phyloP scores from a whole-genome alignment of 2,888 invertebrate genomes.

The Oligia strigilis region DNA sequence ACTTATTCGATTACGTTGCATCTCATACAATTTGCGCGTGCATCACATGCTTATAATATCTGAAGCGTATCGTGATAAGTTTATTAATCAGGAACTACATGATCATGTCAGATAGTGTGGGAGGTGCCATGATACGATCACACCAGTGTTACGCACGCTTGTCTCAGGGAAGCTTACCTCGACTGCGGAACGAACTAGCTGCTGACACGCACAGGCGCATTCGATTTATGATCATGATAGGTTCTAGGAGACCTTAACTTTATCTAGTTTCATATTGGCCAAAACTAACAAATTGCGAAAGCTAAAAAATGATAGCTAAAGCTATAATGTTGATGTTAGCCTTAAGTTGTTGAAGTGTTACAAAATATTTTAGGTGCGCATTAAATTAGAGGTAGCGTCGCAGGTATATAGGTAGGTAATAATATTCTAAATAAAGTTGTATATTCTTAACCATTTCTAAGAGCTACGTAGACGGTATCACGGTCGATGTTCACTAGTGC shows the following conservation, averaged over 20 bases:
- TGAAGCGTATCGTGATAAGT: slow-evolving; percentile 21
- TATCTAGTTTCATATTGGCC: background rate
- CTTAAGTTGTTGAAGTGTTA: background rate
- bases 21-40: background rate
- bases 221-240: slow-evolving; percentile 21
- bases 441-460: background rate
- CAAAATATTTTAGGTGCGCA: background rate
- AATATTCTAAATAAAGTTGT: background rate
- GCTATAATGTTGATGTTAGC: background rate
- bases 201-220: slow-evolving; percentile 15
- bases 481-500: background rate
- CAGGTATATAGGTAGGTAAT: background rate
- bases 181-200: slow-evolving; percentile 32
- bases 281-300: background rate
- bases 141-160: slow-evolving; percentile 22
- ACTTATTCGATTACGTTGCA: background rate
- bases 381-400: background rate
- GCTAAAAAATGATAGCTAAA: background rate
- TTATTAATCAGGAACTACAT: slow-evolving; percentile 26
- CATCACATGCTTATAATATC: slow-evolving; percentile 3
- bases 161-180: slow-evolving; percentile 34
- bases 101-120: slow-evolving; percentile 19
- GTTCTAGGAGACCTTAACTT: background rate
- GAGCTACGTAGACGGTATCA: background rate
- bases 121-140: slow-evolving; percentile 38